Evolutionary conservation across 2,888 invertebrate genomes (phyloP), one percentile per base, ranked within the genome.

Genomic region (Peribatodes rhomboidaria): DNA sequence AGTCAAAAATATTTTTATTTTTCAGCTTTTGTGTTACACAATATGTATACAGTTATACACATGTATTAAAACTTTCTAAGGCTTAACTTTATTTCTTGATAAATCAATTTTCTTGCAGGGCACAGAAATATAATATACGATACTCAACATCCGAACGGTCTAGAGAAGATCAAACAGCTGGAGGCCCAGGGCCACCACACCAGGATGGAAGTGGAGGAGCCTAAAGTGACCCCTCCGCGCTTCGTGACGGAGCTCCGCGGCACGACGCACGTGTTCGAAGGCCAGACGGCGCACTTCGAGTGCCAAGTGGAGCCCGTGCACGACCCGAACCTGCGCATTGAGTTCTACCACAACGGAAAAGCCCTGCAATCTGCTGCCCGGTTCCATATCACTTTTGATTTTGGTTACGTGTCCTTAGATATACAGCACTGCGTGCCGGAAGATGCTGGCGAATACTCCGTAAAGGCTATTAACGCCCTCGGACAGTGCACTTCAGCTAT

Each of bases 321-420:
- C 79, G 98, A 98, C 88, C 96, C 98, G 0, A 98, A 97, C 82
- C 92, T 98, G 63, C 95, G 97, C 69, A 97, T 98, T 77, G 98
- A 98, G 86, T 98, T 98, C 90, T 98, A 96, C 84, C 98, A 98
- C 81, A 98, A 98, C 82, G 98, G 98, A 68, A 97, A 98, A 86
- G 97, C 98, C 57, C 92, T 98, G 81, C 97, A 97, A 83, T 98
- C 98, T 70, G 98, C 97, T 61, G 95, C 97, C 68, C 95, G 98
- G 80, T 98, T 98, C 96, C 98, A 98, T 90, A 97, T 98, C 81
- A 98, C 98, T 75, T 98, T 98, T 87, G 99, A 99, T 93, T 99
- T 99, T 94, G 99, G 99, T 78, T 99, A 99, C 79, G 98, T 99
- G 75, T 98, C 98, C 57, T 94, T 99, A 79, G 98, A 99, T 90